Conservation (phyloP, 1,140 invertebrate species). For the Temnothorax curvispinosus region DNA sequence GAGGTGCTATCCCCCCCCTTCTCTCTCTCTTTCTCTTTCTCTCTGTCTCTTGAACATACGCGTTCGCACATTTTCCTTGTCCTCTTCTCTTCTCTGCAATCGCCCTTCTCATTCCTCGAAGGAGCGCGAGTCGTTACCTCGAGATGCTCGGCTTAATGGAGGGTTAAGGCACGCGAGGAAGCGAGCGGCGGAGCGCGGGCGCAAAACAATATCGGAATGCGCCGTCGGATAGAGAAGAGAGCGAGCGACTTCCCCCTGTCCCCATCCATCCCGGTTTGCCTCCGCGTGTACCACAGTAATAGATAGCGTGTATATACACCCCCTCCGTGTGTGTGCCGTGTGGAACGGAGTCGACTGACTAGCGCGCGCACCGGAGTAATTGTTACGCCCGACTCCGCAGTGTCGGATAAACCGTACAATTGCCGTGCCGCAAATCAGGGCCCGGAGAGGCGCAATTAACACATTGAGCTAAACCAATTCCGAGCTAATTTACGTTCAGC, state of each 20-base stretch:
- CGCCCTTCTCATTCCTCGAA: constrained; percentile 37
- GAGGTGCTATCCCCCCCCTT: not conserved
- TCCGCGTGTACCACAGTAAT: constrained; percentile 31
- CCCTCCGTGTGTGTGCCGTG: not conserved
- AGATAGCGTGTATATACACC: constrained; percentile 39
- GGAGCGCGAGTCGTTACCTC: constrained; percentile 60
- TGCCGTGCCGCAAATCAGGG: constrained; percentile 68
- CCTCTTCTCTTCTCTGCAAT: not conserved
- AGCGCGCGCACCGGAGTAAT: constrained; percentile 55
- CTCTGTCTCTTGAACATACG: not conserved
- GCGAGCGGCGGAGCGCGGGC: not conserved
- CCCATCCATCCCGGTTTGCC: not conserved
- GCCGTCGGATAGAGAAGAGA: constrained; percentile 38
- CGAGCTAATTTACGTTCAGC: constrained; percentile 66
- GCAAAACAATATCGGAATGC: constrained; percentile 68
- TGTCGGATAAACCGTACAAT: constrained; percentile 71
- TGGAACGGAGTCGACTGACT: constrained; percentile 23
- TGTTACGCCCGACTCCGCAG: constrained; percentile 60
- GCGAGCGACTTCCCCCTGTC: constrained; percentile 10
- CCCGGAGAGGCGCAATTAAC: constrained; percentile 72
- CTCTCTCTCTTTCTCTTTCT: not conserved
- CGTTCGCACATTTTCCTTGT: constrained; percentile 8
- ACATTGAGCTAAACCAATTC: constrained; percentile 70
- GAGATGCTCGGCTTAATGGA: constrained; percentile 66
- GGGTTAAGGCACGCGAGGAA: constrained; percentile 67